These are phyloP conservation scores for Mionectes macconnelli DNA, from an alignment of 2,113 vertebrate genomes.

Conservation along the genomic window DNA sequence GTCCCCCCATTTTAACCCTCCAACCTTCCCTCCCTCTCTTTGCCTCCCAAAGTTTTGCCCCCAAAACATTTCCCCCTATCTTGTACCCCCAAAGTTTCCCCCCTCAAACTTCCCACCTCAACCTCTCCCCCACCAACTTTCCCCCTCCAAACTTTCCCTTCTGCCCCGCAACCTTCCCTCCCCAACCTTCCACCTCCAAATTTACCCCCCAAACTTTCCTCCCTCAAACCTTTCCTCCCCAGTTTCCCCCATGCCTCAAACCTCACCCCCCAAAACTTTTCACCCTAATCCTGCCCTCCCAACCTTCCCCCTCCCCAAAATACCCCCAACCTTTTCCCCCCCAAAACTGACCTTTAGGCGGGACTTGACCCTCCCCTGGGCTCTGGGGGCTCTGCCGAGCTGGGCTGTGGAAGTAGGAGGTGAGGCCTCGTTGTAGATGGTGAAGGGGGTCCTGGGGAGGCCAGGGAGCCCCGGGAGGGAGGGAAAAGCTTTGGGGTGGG, in stretches of 20 bases:
- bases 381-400: constrained; percentile 81
- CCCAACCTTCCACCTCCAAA: neutral
- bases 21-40: too few species aligned
- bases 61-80: neutral
- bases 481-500: constrained; percentile 20
- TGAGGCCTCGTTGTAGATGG: constrained; percentile 79
- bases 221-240: neutral
- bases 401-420: neutral
- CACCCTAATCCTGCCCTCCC: neutral
- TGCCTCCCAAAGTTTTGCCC: too few species aligned
- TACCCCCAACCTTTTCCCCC: too few species aligned
- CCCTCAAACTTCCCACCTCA: too few species aligned
- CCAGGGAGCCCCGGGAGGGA: too few species aligned
- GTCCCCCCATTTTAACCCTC: too few species aligned
- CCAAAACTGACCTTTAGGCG: constrained; percentile 76
- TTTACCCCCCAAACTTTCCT: neutral
- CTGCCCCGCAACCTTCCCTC: too few species aligned
- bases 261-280: too few species aligned
- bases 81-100: too few species aligned
- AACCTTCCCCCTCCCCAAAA: too few species aligned
- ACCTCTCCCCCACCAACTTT: neutral
- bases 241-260: too few species aligned
- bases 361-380: constrained; percentile 69
- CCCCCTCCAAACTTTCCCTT: neutral
- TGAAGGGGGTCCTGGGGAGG: constrained; percentile 69